phyloP scores from a whole-genome alignment of 2,888 invertebrate species.

The Rambutsinella grinnellia region DNA sequence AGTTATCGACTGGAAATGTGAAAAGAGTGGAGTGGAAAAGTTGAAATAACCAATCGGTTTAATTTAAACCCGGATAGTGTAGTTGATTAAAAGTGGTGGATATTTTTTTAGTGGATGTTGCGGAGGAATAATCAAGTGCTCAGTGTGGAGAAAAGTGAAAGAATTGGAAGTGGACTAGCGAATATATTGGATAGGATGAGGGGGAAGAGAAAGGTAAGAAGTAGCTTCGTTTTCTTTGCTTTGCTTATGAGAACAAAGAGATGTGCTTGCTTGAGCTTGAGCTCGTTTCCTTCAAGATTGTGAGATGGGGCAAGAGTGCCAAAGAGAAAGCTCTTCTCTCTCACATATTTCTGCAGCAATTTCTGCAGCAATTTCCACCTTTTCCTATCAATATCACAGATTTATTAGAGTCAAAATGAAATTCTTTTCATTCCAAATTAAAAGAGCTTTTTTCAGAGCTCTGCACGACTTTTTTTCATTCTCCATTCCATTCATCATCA shows the following conservation, averaged over 20 bases:
- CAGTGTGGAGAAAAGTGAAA: slow-evolving; percentile 10
- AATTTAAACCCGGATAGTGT: background rate
- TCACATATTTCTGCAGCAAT: no score
- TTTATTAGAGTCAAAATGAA: no score
- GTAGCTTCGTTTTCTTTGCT: background rate
- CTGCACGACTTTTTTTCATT: no score
- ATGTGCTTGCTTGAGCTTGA: background rate
- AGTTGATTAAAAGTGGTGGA: no score
- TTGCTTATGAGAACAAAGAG: background rate
- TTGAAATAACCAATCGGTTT: no score
- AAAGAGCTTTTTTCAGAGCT: no score
- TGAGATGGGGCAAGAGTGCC: background rate
- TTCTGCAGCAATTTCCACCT: no score
- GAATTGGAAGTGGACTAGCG: background rate
- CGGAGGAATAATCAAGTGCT: slow-evolving; percentile 5
- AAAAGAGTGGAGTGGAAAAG: no score
- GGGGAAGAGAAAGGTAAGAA: slow-evolving; percentile 63
- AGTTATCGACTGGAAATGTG: no score
- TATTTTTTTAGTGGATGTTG: background rate
- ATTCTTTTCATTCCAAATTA: no score
- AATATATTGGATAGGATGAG: slow-evolving; percentile 55
- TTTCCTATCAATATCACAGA: no score
- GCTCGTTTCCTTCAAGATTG: background rate
- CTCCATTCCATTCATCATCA: no score
- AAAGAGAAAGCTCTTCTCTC: background rate